Percentiles rank a stretch among this genome's conserved stretches.
Conservation (phyloP, 1,140 invertebrate genomes). For the Pissodes strobi region DNA sequence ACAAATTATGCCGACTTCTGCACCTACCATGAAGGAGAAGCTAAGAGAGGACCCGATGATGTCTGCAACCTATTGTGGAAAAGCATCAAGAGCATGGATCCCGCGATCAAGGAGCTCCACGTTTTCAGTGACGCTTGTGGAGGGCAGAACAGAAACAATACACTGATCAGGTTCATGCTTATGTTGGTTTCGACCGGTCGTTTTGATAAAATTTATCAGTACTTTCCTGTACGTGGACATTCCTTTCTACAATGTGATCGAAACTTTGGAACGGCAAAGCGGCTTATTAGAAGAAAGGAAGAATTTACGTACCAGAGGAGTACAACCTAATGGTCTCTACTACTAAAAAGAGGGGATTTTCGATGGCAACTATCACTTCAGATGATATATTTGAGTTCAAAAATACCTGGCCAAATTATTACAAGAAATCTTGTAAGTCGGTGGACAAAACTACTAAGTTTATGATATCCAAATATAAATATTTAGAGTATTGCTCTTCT, state of each 20-base stretch:
- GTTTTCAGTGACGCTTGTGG: constrained; percentile 40
- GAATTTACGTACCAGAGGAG: constrained; percentile 39
- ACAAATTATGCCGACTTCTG: constrained; percentile 1
- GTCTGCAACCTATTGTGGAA: not conserved
- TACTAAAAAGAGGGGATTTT: no score
- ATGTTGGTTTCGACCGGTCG: constrained; percentile 11
- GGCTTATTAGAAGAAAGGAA: constrained; percentile 30
- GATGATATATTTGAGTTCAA: constrained; percentile 35
- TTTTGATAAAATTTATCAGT: constrained; percentile 29
- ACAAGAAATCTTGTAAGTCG: constrained; percentile 16
- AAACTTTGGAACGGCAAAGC: constrained; percentile 46
- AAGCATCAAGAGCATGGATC: not conserved
- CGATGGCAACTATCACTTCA: no score
- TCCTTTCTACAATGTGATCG: constrained; percentile 34
- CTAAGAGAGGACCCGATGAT: not conserved
- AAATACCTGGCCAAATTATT: constrained; percentile 18
- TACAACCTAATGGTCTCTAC: constrained; percentile 30
- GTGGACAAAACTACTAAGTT: no score
- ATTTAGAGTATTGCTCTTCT: no score
- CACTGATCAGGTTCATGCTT: constrained; percentile 8
- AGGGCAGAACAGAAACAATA: constrained; percentile 12
- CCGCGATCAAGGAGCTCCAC: constrained; percentile 41
- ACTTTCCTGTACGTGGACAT: constrained; percentile 14
- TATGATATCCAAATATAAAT: no score
- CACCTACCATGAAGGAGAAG: constrained; percentile 6